Evolutionary conservation across 1,140 invertebrate genomes (phyloP), one percentile per base, ranked within the genome.

Genomic region (Parapsyche elsis): DNA sequence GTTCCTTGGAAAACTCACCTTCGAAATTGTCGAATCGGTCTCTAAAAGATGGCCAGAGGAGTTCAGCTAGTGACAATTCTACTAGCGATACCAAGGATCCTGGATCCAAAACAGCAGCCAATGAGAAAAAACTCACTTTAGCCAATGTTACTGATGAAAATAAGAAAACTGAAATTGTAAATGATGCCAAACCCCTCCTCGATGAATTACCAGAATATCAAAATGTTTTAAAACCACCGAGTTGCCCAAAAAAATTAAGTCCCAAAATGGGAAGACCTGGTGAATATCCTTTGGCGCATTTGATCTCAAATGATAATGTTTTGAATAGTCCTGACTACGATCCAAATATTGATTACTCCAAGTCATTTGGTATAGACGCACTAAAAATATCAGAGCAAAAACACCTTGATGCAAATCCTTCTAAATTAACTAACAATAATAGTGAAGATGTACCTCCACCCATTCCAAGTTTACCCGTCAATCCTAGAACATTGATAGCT

Each of bases 401-500:
- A 49, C 74, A 76, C 5, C 30, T 19, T 14, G 59, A 77, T 46
- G 26, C 30, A n/a, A 64, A 49, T 64, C 23, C 59, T 14, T 24
- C 46, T 9, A 77, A 81, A 78, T 16, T 74, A 19, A 26, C 19
- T 10, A 77, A 80, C 12, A 67, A 21, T 16, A 80, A 78, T 49
- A 76, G 45, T 44, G 86, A 86, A 0, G 87, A 88, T 38, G 86
- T 85, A 5, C 89, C 90, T 0, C 91, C 91, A 0, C 91, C 91
- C 0, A 88, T 92, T 82, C 91, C 91, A 4, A 92, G 90, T 82
- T 82, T 91, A 75, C 91, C 91, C 0, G 89, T 92, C n/a, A 92
- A 91, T 84, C 90, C 91, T 5, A 87, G 92, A 75, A 92, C 91
- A 0, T 84, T 91, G 14, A 91, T 94, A 12, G 94, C 94, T 0